Evolutionary conservation across 2,888 invertebrate species (phyloP), one percentile per base, ranked within the genome.

Genomic region (Brachyptera putata): DNA sequence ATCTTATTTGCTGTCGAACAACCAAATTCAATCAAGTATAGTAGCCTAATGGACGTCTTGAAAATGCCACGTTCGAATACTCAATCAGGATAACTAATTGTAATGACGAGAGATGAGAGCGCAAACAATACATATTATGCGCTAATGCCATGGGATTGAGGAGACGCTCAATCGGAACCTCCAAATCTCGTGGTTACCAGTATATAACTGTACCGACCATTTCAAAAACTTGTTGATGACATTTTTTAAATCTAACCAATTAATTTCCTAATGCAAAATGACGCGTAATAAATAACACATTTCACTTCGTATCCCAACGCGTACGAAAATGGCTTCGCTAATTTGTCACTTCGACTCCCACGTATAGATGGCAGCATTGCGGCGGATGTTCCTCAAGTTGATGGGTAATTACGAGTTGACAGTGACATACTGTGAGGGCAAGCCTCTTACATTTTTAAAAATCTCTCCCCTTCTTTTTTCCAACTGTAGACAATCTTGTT

Each of bases 361-460:
- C 43, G 21, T 16, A 24, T 13, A 46, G 46, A 46, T 14, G 24
- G 24, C 46, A 41, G 16, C 41, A 13, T 14, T 37, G 43, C n/a
- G 14, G 39, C 39, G 9, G 14, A 21, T 70, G 69, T 72, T 49
- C 26, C 46, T 26, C 22, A 36, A 11, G 25, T 69, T 73, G 74
- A 74, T 73, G 74, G 73, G 73, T 74, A 74, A 74, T 74, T 74
- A 74, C 73, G 71, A 71, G 70, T 69, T 73, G 74, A 74, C 74
- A 74, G 73, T 74, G 74, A 74, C 74, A 74, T 72, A 74, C 73
- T 39, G 50, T 43, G 50, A 18, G 50, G 61, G 36, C 61, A 57
- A 61, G 57, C 72, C 73, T 72, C 69, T 71, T 73, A 71, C 72
- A 73, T 72, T 73, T 72, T 73, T 73, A 70, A 71, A 71, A n/a